These are phyloP conservation scores for Mnemiopsis leidyi DNA, from an alignment of 37 sponge, comb jelly and placozoan genomes.

Conservation along the genomic window DNA sequence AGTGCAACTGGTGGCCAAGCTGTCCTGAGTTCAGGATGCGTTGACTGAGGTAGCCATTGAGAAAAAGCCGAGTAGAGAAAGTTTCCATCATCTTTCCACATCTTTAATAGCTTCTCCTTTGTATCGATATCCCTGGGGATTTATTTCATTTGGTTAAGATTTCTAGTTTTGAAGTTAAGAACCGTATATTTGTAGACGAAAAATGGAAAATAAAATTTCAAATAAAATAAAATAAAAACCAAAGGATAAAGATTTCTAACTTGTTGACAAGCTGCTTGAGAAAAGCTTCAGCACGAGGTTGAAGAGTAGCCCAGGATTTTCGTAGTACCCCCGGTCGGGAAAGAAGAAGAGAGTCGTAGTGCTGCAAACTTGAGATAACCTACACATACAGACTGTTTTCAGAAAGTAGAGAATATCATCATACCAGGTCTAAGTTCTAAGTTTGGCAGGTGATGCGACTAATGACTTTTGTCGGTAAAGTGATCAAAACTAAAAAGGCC, in stretches of 20 bases:
- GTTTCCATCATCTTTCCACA: slow-evolving; percentile 28
- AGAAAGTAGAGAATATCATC: too few species aligned
- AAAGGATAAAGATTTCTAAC: not conserved
- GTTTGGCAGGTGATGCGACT: too few species aligned
- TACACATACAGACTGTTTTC: not conserved
- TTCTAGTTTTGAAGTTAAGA: too few species aligned
- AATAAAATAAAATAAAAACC: not conserved
- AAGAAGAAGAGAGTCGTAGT: slow-evolving; percentile 37
- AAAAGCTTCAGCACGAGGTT: slow-evolving; percentile 29
- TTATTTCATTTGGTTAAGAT: too few species aligned
- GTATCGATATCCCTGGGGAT: slow-evolving; percentile 8
- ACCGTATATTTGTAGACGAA: too few species aligned
- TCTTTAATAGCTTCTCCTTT: not conserved
- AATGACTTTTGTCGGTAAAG: too few species aligned
- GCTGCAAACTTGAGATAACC: not conserved
- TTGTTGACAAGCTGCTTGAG: slow-evolving; percentile 61
- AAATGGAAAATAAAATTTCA: not conserved
- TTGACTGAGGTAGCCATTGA: slow-evolving; percentile 47
- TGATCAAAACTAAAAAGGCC: too few species aligned
- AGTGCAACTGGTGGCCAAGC: slow-evolving; percentile 50
- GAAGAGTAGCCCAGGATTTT: slow-evolving; percentile 61
- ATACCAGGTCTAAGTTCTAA: too few species aligned
- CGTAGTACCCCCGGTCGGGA: slow-evolving; percentile 27
- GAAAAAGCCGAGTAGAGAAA: slow-evolving; percentile 1
- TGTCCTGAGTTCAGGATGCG: not conserved